phyloP scores from a whole-genome alignment of 2,888 invertebrate genomes.

The Eumerus sabulonum region DNA sequence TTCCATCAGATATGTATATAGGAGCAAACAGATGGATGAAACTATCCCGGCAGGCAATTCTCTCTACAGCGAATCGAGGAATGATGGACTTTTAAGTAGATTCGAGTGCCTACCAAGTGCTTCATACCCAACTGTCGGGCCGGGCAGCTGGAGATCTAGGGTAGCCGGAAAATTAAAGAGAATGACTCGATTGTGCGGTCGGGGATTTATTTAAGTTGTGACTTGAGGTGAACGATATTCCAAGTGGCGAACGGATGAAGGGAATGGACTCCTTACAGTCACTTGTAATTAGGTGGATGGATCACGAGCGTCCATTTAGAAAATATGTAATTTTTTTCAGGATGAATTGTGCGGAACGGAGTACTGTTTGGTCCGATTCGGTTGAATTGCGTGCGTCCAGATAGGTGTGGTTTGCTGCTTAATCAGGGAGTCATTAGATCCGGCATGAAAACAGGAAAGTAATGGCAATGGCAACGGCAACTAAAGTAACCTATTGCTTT shows the following conservation, averaged over 20 bases:
- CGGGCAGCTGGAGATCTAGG: conserved; percentile 21
- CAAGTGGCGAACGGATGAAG: conserved; percentile 15
- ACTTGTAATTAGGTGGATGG: conserved; percentile 58
- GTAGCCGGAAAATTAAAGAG: conserved; percentile 53
- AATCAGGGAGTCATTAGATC: too few species aligned
- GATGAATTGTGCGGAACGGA: conserved; percentile 19
- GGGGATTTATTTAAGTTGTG: conserved; percentile 50
- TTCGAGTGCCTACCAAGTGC: too few species aligned
- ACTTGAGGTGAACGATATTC: conserved; percentile 25
- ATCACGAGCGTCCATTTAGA: conserved; percentile 35
- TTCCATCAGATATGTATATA: not conserved
- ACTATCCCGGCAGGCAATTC: conserved; percentile 19
- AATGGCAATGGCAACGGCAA: too few species aligned
- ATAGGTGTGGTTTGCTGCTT: too few species aligned
- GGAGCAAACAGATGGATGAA: conserved; percentile 30
- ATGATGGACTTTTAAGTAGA: conserved; percentile 65
- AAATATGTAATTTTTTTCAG: conserved; percentile 20
- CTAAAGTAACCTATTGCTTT: too few species aligned
- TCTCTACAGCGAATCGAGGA: conserved; percentile 56
- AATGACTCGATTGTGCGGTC: conserved; percentile 33
- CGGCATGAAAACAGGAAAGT: too few species aligned
- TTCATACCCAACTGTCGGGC: conserved; percentile 44
- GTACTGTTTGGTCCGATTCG: too few species aligned
- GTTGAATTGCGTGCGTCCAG: too few species aligned
- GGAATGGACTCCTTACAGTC: conserved; percentile 25